Evolutionary conservation across 1,140 invertebrate species (phyloP), one percentile per base, ranked within the genome.

Genomic region (Orussus abietinus): DNA sequence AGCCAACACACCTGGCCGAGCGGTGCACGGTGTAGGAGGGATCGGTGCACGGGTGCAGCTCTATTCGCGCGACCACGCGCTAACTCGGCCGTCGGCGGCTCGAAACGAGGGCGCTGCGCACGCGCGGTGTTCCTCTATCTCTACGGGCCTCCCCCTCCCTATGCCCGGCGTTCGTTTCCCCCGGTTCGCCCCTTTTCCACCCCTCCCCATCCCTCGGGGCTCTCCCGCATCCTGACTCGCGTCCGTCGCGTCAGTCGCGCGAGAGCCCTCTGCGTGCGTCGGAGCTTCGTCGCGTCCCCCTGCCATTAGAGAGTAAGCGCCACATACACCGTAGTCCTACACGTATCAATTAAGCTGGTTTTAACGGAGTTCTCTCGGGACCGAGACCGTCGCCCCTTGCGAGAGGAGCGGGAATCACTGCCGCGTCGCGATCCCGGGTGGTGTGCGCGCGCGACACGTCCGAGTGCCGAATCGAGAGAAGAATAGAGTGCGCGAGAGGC

Each of bases 201-300:
- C 15, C 5, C 22, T 18, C 15, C 32, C 11, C 26, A 15, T 13
- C 14, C 14, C n/a, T 57, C 48, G 55, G 62, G 60, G 53, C 50
- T 45, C 49, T 49, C 19, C 45, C 34, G 33, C 40, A 40, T 45
- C 49, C 49, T 48, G 45, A 53, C 42, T 33, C 42, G 51, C 37
- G 28, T 29, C 50, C 47, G 52, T 52, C 59, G 62, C 64, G 65
- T 67, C 59, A 73, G 70, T 73, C 62, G 69, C 65, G 68, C 62
- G 69, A 67, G 59, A 69, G 65, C 66, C 64, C 63, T 69, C 57
- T 54, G 49, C 51, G 64, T 62, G 61, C 57, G 62, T n/a, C n/a
- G n/a, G n/a, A 63, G 56, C 62, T 48, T 50, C 25, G 42, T 48
- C 52, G 48, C 58, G n/a, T 56, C 53, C 55, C 57, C 61, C 64